phyloP scores from a whole-genome alignment of 2,113 vertebrate genomes.

The Herpetotheres cachinnans region DNA sequence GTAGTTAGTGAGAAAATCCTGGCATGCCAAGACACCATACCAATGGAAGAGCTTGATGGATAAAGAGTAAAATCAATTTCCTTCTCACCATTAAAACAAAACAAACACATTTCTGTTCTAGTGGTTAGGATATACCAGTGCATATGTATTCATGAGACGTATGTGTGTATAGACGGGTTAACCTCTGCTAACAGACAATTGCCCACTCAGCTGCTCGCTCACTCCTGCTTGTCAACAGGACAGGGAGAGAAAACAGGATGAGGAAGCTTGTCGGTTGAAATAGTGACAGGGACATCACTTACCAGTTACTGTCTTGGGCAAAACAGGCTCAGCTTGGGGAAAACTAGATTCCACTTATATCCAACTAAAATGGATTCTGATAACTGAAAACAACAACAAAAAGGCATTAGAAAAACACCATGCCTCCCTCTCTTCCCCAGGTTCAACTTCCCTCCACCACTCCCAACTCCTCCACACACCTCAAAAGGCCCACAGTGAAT shows the following conservation, averaged over 20 bases:
- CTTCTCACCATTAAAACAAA: background rate
- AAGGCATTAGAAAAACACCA: accelerated
- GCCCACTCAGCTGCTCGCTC: accelerated
- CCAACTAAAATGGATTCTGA: background rate
- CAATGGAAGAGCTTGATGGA: background rate
- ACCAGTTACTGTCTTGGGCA: background rate
- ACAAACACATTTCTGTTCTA: background rate
- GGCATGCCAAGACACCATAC: background rate
- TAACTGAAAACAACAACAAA: background rate
- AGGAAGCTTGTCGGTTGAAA: background rate
- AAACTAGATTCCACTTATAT: background rate
- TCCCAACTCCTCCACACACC: background rate
- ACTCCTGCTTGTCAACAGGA: background rate
- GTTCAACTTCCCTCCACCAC: background rate
- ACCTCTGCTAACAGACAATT: background rate
- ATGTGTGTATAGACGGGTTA: accelerated
- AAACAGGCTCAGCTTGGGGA: background rate
- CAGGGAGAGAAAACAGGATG: background rate
- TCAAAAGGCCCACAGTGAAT: background rate
- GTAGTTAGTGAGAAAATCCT: background rate
- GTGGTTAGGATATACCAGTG: background rate
- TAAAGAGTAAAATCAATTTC: background rate
- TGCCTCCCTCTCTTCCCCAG: background rate
- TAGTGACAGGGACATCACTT: background rate
- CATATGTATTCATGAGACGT: background rate